These are phyloP conservation scores for Megaceryle torquata DNA, from an alignment of 2,113 vertebrate species.

Conservation along the genomic window DNA sequence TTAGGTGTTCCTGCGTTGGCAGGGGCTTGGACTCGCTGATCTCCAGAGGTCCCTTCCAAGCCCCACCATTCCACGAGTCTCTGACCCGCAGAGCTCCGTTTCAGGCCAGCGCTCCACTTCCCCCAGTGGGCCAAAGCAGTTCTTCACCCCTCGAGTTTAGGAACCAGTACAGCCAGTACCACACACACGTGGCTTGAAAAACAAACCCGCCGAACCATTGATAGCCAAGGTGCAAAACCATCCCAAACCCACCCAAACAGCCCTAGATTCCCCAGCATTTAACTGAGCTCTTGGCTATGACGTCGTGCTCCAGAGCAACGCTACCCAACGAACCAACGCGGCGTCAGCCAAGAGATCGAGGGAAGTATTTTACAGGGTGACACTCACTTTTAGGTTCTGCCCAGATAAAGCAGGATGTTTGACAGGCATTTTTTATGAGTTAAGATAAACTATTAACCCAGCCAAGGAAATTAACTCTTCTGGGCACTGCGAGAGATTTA, in stretches of 20 bases:
- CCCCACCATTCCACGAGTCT: too few species aligned
- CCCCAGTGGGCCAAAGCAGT: not conserved
- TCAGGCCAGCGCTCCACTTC: not conserved
- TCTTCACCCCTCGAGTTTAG: not conserved
- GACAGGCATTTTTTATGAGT: not conserved
- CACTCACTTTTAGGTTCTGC: not conserved
- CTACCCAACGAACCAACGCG: not conserved
- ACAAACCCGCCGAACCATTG: fast-evolving
- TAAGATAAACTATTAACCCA: not conserved
- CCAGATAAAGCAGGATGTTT: not conserved
- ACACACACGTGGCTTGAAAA: fast-evolving
- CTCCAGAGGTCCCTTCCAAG: too few species aligned
- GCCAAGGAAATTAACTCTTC: not conserved
- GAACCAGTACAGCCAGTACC: fast-evolving
- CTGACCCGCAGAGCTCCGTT: not conserved
- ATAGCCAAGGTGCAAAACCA: fast-evolving
- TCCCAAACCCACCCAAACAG: not conserved
- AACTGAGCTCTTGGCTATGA: not conserved
- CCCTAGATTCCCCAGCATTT: fast-evolving
- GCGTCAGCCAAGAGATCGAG: not conserved
- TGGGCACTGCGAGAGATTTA: not conserved
- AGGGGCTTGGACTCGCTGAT: too few species aligned
- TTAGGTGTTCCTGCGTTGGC: too few species aligned
- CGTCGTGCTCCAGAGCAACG: not conserved
- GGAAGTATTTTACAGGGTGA: not conserved